A percentile compares a stretch with the other conserved stretches of the same genome.
These are phyloP conservation scores for Cromileptes altivelis DNA, from an alignment of 2,113 vertebrate species.

Conservation along the genomic window DNA sequence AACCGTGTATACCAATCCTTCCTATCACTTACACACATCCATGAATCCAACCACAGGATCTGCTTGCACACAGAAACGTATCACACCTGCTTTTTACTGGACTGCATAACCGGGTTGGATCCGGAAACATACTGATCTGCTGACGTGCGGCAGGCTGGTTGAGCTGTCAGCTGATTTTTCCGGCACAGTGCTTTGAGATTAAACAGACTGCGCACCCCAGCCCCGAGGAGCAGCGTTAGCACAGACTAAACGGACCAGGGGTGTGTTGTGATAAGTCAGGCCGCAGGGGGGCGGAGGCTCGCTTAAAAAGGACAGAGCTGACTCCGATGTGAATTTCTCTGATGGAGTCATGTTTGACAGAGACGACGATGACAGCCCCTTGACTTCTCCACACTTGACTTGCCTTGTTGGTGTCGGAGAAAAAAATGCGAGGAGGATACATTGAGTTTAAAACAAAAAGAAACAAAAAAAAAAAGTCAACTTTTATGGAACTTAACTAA, in stretches of 20 bases:
- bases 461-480: conserved; percentile 58
- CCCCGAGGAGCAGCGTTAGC: conserved; percentile 37
- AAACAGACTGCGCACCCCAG: conserved; percentile 15
- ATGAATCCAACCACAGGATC: conserved; percentile 50
- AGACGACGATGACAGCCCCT: conserved; percentile 2
- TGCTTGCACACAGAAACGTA: conserved; percentile 54
- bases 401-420: conserved; percentile 59
- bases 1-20: conserved; percentile 62
- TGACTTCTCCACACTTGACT: conserved; percentile 52
- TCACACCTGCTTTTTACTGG: conserved; percentile 62
- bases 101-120: conserved; percentile 41
- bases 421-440: conserved; percentile 54
- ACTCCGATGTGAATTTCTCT: conserved; percentile 51
- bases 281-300: not conserved
- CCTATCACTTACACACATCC: conserved; percentile 52
- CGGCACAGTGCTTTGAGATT: conserved; percentile 50
- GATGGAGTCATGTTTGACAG: conserved; percentile 39
- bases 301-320: conserved; percentile 15
- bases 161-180: conserved; percentile 23
- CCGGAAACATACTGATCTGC: conserved; percentile 5
- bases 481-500: conserved; percentile 70
- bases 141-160: not conserved
- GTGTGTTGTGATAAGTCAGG: conserved; percentile 15
- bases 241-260: conserved; percentile 30
- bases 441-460: conserved; percentile 57